Evolutionary conservation across 2,797 vertebrate genomes (phyloP), one percentile per base, ranked within the genome.

Genomic region (Tamandua tetradactyla): DNA sequence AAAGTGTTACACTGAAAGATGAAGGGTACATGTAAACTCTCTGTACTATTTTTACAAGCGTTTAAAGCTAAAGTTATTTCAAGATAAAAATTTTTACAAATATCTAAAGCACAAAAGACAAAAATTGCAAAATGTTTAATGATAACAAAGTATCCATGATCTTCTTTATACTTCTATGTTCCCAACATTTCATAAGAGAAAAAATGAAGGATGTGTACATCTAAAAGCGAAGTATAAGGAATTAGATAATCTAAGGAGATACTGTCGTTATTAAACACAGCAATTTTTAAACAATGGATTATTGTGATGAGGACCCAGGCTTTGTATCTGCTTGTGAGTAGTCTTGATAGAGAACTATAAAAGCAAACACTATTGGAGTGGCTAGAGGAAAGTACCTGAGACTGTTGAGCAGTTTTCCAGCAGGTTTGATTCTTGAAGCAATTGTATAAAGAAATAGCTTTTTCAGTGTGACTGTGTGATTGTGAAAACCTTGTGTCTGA

Each of bases 131-230:
- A 81, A 40, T 37, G 30, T 72, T 66, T 78, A 52, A 84, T 49
- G 87, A 82, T n/a, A n/a, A n/a, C 81, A 18, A 94, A 82, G 25
- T 32, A 42, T 83, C 72, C 47, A 25, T 83, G 84, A 76, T 81
- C 83, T 68, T 27, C 14, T 57, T n/a, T 75, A 35, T 68, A 66
- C 23, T 78, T 94, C 66, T 71, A 32, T 92, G 15, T 82, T 87
- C 86, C 78, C 91, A 97, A 91, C 81, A 89, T 22, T 81, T 96
- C 87, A 91, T 5, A 64, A 30, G 62, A 76, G 44, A 30, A 90
- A 57, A 81, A 93, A 91, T 52, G 44, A 83, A 89, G 37, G 4
- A 40, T 83, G 2, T 23, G 20, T 57, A 92, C 23, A 87, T 76
- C 90, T 92, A 40, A 68, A 86, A 82, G 71, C 42, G 81, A 42